Percentiles rank a stretch among this genome's conserved stretches.
Conservation (phyloP, 2,888 invertebrate species). For the Eupithecia exiguata region DNA sequence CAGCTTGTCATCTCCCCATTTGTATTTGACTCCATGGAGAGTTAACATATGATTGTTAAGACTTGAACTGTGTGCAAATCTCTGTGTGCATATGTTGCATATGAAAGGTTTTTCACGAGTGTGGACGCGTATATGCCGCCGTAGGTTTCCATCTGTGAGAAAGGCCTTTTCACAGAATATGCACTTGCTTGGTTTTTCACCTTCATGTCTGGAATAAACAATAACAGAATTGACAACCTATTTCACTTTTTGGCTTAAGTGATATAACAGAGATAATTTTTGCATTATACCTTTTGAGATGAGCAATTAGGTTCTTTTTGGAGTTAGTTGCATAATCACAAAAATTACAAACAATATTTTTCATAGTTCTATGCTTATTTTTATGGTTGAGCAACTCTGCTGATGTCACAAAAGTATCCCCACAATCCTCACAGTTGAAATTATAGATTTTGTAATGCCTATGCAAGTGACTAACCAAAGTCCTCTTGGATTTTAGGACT, state of each 20-base stretch:
- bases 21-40: slow-evolving; percentile 70
- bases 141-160: slow-evolving; percentile 69
- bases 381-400: slow-evolving; percentile 76
- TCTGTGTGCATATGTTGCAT: slow-evolving; percentile 71
- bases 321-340: slow-evolving; percentile 75
- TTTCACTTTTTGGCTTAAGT: neutral
- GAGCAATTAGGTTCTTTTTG: slow-evolving; percentile 71
- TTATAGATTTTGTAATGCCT: slow-evolving; percentile 76
- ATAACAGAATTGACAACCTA: neutral
- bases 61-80: slow-evolving; percentile 73
- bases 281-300: slow-evolving; percentile 64
- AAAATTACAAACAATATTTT: slow-evolving; percentile 69
- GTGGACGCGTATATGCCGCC: slow-evolving; percentile 71
- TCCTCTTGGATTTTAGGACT: slow-evolving; percentile 69
- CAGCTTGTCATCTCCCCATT: slow-evolving; percentile 66
- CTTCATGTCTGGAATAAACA: slow-evolving; percentile 65
- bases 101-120: slow-evolving; percentile 73
- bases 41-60: slow-evolving; percentile 77
- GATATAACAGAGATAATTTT: neutral
- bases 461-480: slow-evolving; percentile 70
- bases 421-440: slow-evolving; percentile 79
- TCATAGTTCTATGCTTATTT: slow-evolving; percentile 65
- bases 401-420: slow-evolving; percentile 75
- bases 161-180: slow-evolving; percentile 65
- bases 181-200: slow-evolving; percentile 72